Percentiles rank a stretch among this genome's conserved stretches.
Evolutionary conservation across 1,140 invertebrate genomes (phyloP).

Genomic region (Drosophila subobscura): DNA sequence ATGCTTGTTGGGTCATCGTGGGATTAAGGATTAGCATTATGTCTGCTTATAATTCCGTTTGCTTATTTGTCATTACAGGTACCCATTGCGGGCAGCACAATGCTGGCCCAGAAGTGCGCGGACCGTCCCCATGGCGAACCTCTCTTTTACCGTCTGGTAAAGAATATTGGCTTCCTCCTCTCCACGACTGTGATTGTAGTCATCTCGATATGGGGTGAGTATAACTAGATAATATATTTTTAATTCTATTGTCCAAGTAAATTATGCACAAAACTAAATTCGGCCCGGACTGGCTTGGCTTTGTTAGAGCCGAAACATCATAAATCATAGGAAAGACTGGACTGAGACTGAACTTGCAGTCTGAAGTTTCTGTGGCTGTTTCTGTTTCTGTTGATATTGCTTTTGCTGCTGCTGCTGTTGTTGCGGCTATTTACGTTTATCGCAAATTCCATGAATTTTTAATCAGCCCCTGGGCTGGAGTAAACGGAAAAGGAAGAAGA

Average conservation of each 20-base stretch:
- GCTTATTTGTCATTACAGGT: slow-evolving; percentile 56
- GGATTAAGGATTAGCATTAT: no score
- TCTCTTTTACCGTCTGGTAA: slow-evolving; percentile 57
- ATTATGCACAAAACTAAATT: slow-evolving; percentile 29
- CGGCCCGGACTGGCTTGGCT: background rate
- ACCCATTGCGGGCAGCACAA: slow-evolving; percentile 55
- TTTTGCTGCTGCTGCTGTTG: slow-evolving; percentile 5
- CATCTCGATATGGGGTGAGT: slow-evolving; percentile 66
- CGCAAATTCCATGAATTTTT: slow-evolving; percentile 68
- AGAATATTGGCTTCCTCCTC: slow-evolving; percentile 72
- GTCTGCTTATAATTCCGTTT: background rate
- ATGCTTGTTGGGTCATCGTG: slow-evolving; percentile 37
- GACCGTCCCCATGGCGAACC: slow-evolving; percentile 4
- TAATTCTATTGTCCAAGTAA: slow-evolving; percentile 33
- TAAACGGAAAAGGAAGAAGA: slow-evolving; percentile 15
- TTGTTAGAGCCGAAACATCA: slow-evolving; percentile 25
- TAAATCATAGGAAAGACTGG: slow-evolving; percentile 52
- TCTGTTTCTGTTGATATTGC: background rate
- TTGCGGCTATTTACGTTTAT: slow-evolving; percentile 53
- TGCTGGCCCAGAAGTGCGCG: slow-evolving; percentile 55
- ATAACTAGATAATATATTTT: slow-evolving; percentile 6
- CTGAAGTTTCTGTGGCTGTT: background rate
- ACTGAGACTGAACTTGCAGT: background rate
- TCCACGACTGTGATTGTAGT: slow-evolving; percentile 51
- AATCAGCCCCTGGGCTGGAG: slow-evolving; percentile 32